These are phyloP conservation scores for Lycodopsis pacificus DNA, from an alignment of 2,797 vertebrate species.

Conservation along the genomic window DNA sequence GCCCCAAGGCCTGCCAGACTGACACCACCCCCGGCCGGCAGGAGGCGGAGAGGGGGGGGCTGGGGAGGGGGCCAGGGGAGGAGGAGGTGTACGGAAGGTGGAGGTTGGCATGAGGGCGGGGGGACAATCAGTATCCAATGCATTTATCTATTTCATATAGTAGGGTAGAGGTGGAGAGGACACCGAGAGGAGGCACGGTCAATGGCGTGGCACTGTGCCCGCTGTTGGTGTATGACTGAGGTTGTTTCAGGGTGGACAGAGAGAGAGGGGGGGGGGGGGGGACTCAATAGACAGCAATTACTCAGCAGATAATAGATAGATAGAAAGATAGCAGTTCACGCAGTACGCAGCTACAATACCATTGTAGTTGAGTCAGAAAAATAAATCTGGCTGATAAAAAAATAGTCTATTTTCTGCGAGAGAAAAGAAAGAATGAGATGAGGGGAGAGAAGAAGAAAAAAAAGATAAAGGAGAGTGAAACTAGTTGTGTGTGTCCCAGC, in stretches of 20 bases:
- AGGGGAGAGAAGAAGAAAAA: background rate
- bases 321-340: constrained; percentile 23
- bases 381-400: constrained; percentile 32
- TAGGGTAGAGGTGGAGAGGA: constrained; percentile 26
- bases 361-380: constrained; percentile 38
- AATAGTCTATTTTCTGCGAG: constrained; percentile 40
- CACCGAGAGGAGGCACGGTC: constrained; percentile 8
- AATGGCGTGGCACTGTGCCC: constrained; percentile 7
- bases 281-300: constrained; percentile 45
- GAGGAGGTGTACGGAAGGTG: constrained; percentile 60
- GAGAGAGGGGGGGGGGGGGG: background rate
- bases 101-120: constrained; percentile 64
- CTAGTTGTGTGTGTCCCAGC: constrained; percentile 73
- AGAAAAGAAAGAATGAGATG: constrained; percentile 52
- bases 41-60: constrained; percentile 51
- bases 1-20: constrained; percentile 84
- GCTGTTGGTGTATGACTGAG: constrained; percentile 14
- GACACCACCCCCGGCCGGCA: constrained; percentile 77
- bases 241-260: constrained; percentile 45
- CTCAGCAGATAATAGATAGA: constrained; percentile 47
- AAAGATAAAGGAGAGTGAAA: constrained; percentile 62
- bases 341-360: constrained; percentile 16
- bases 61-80: constrained; percentile 58
- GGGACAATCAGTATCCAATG: constrained; percentile 74
- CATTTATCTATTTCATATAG: constrained; percentile 73